phyloP scores from a whole-genome alignment of 2,113 vertebrate species.

The Orcinus orca region DNA sequence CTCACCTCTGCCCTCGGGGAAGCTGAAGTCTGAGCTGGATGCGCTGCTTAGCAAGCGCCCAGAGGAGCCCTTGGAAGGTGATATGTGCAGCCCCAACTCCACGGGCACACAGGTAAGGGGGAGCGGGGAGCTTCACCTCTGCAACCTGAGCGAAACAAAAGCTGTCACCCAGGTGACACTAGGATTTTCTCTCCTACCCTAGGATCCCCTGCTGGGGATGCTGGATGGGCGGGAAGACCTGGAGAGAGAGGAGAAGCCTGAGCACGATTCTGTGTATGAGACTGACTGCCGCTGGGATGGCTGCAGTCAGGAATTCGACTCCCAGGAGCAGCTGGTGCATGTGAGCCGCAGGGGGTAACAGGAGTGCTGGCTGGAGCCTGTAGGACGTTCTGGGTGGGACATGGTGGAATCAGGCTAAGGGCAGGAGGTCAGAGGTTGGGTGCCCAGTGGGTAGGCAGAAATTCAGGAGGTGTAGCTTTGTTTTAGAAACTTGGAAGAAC shows the following conservation, averaged over 20 bases:
- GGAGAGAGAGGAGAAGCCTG: slow-evolving; percentile 95
- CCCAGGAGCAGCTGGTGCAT: slow-evolving; percentile 96
- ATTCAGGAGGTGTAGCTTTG: background rate
- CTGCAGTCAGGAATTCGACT: slow-evolving; percentile 96
- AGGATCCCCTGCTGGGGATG: slow-evolving; percentile 94
- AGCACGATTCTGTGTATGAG: slow-evolving; percentile 93
- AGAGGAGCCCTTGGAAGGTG: slow-evolving; percentile 93
- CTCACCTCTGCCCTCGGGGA: slow-evolving; percentile 47
- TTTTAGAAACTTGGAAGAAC: background rate
- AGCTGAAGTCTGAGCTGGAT: slow-evolving; percentile 94
- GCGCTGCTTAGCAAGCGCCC: slow-evolving; percentile 87
- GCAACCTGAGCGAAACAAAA: background rate
- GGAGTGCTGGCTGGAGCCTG: background rate
- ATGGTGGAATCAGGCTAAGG: background rate
- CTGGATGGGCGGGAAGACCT: slow-evolving; percentile 93
- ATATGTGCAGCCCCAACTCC: slow-evolving; percentile 94
- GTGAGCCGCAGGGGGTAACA: slow-evolving; percentile 83
- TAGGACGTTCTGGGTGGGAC: background rate
- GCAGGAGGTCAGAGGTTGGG: background rate
- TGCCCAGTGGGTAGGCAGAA: background rate
- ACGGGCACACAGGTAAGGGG: slow-evolving; percentile 92
- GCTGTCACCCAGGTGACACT: background rate
- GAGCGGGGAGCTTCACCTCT: background rate
- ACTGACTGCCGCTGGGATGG: slow-evolving; percentile 98
- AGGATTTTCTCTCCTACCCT: background rate